Evolutionary conservation across 2,797 vertebrate genomes (phyloP), one percentile per base, ranked within the genome.

Genomic region (Parauchenoglanis ngamensis): DNA sequence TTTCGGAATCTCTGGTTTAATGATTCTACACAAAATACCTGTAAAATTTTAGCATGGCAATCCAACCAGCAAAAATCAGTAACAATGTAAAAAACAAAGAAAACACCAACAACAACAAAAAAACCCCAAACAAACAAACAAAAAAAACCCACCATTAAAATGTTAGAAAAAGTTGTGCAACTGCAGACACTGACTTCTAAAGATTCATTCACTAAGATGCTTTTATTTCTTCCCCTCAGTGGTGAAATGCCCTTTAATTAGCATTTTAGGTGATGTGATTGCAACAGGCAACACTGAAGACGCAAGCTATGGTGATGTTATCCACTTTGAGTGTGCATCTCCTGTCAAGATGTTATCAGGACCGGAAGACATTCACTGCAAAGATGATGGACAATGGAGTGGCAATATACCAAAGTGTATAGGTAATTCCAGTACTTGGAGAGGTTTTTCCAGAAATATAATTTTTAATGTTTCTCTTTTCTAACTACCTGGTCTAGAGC

Each of bases 271-370:
- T 0, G 83, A 85, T 6, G 35, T 95, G 46, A 59, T 52, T 0
- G 85, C 93, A 79, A 15, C 46, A 0, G 95, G 95, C 11, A 91
- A 95, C 76, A 17, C 46, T 12, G 92, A 95, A 7, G 90, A 91
- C 0, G 92, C 93, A 2, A 88, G 63, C 4, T 94, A 73, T 76
- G 92, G 93, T 28, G 94, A 94, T 13, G 93, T 94, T 25, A 0
- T 95, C 77, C 90, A 85, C 72, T 96, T 96, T 63, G 91, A 90
- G 46, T 95, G 95, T 92, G 90, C 13, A 25, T 87, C 11, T 7
- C 56, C 0, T 5, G 0, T 0, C 8, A 0, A 91, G 31, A 78
- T 90, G 12, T 13, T 95, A 10, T 0, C 0, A 0, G 93, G 93
- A 19, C 0, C 11, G 12, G 0, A 1, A 11, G 90, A 93, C 81